Percentiles rank a stretch among this genome's conserved stretches.
phyloP scores from a whole-genome alignment of 2,113 vertebrate genomes.

The Toxotes jaculatrix region DNA sequence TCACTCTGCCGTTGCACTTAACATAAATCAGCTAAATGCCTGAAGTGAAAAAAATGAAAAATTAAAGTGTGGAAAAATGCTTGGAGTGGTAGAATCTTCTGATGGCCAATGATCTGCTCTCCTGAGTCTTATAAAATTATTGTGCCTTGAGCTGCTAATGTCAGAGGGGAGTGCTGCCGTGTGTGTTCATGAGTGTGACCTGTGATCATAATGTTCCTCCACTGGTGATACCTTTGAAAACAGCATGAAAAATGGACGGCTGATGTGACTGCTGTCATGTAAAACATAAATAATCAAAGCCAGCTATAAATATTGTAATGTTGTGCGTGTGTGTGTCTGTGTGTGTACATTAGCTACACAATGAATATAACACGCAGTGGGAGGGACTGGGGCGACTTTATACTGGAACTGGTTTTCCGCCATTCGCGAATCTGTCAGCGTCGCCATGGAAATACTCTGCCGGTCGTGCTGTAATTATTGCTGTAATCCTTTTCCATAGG shows the following conservation, averaged over 20 bases:
- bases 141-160: slow-evolving; percentile 39
- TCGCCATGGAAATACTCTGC: slow-evolving; percentile 56
- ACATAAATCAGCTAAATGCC: slow-evolving; percentile 24
- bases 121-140: slow-evolving; percentile 17
- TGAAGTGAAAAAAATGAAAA: slow-evolving; percentile 6
- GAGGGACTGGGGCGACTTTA: slow-evolving; percentile 13
- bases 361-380: slow-evolving; percentile 28
- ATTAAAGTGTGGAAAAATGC: not conserved
- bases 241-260: slow-evolving; percentile 38
- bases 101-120: slow-evolving; percentile 30
- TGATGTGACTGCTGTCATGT: slow-evolving; percentile 36
- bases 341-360: slow-evolving; percentile 1
- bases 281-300: slow-evolving; percentile 44
- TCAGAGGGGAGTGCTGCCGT: slow-evolving; percentile 12
- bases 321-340: slow-evolving; percentile 10
- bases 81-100: not conserved
- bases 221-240: slow-evolving; percentile 30
- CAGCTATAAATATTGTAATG: slow-evolving; percentile 43
- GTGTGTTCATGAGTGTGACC: slow-evolving; percentile 18
- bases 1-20: not conserved
- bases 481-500: slow-evolving; percentile 66
- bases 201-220: slow-evolving; percentile 6
- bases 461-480: slow-evolving; percentile 51
- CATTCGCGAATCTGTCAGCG: slow-evolving; percentile 47
- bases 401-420: not conserved